A percentile compares a stretch with the other conserved stretches of the same genome.
phyloP scores from a whole-genome alignment of 2,113 vertebrate species.

The Vidua macroura region DNA sequence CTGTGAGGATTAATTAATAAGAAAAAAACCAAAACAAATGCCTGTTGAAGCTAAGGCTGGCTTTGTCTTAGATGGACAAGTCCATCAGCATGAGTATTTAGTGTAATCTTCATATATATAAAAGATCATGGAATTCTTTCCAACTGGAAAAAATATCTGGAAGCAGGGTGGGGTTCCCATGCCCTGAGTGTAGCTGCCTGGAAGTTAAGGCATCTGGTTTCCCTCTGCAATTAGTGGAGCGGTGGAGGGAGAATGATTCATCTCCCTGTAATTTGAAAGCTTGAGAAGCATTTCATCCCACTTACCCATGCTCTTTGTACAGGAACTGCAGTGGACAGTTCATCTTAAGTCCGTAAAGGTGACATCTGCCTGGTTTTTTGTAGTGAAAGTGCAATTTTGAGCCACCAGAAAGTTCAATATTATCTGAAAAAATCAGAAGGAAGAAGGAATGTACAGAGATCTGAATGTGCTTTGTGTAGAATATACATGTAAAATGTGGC shows the following conservation, averaged over 20 bases:
- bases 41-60: neutral
- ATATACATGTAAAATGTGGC: neutral
- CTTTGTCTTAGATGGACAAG: neutral
- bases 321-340: neutral
- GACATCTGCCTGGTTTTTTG: neutral
- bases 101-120: neutral
- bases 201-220: conserved; percentile 37
- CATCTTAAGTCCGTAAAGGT: neutral
- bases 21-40: neutral
- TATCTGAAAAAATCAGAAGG: neutral
- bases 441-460: neutral
- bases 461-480: neutral
- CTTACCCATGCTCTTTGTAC: neutral
- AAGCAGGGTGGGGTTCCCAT: neutral
- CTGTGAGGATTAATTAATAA: neutral
- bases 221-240: neutral
- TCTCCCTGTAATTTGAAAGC: neutral
- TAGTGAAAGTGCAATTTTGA: neutral
- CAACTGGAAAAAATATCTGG: neutral
- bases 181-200: neutral
- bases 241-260: conserved; percentile 25
- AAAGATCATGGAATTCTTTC: neutral
- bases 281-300: neutral
- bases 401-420: neutral
- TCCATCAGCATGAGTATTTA: neutral